Conservation (phyloP, 2,888 invertebrate genomes). For the Chydorus sphaericus region DNA sequence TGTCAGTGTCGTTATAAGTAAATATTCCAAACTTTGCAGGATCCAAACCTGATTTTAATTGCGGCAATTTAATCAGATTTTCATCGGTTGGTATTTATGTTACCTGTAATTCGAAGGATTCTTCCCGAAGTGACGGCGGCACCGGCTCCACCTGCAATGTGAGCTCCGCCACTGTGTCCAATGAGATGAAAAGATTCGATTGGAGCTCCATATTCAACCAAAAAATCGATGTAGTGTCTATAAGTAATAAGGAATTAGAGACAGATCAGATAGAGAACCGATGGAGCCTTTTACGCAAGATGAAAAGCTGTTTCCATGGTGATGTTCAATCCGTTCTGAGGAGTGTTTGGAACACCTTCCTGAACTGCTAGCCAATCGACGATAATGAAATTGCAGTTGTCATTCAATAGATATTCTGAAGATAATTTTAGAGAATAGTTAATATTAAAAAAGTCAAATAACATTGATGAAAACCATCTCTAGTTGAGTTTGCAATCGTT, state of each 20-base stretch:
- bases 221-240: no score
- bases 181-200: slow-evolving; percentile 42
- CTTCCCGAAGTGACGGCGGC: slow-evolving; percentile 5
- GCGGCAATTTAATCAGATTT: no score
- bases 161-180: slow-evolving; percentile 47
- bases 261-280: background rate
- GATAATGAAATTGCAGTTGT: background rate
- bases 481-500: background rate
- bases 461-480: background rate
- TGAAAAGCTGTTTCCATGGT: background rate
- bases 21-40: slow-evolving; percentile 39
- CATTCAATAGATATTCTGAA: background rate
- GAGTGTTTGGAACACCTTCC: no score
- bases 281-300: background rate
- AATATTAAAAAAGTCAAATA: background rate
- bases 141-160: slow-evolving; percentile 47
- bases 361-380: background rate
- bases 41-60: slow-evolving; percentile 37
- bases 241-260: background rate
- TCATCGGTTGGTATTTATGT: no score
- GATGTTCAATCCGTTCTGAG: background rate
- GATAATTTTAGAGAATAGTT: background rate
- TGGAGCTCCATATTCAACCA: no score
- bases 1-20: slow-evolving; percentile 31
- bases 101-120: slow-evolving; percentile 11